Conservation (phyloP, 1,140 invertebrate species). For the Bombus affinis region DNA sequence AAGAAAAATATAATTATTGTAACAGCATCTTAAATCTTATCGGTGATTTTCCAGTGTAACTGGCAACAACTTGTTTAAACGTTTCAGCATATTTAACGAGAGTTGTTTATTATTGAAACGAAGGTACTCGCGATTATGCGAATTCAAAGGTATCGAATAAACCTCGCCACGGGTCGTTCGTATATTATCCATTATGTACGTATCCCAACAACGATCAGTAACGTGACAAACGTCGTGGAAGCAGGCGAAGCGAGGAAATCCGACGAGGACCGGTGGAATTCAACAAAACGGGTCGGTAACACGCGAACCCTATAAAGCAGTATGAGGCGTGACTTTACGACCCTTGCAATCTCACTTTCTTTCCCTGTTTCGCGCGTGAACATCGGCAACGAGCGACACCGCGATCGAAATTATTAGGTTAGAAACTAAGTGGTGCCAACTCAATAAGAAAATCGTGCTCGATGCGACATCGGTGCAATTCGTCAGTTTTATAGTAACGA, state of each 20-base stretch:
- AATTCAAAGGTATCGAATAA: background rate
- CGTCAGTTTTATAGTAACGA: no score
- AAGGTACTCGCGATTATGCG: background rate
- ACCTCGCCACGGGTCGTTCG: background rate
- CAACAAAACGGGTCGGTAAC: background rate
- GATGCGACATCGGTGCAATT: no score
- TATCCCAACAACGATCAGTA: background rate
- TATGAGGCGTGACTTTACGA: conserved; percentile 7
- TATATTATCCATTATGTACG: background rate
- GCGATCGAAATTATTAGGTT: no score
- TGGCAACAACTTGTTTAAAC: background rate
- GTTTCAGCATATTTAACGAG: background rate
- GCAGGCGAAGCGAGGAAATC: conserved; percentile 1
- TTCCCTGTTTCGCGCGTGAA: background rate
- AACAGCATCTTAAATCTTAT: no score
- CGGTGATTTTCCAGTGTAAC: no score
- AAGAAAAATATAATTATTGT: no score
- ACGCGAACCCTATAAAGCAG: conserved; percentile 13
- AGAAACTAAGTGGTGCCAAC: no score
- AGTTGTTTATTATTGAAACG: background rate
- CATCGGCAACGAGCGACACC: background rate
- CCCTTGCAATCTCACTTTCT: background rate
- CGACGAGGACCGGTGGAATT: background rate
- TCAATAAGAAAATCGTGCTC: no score
- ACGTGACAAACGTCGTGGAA: background rate